Evolutionary conservation across 2,113 vertebrate genomes (phyloP).

Genomic region (Promerops cafer): DNA sequence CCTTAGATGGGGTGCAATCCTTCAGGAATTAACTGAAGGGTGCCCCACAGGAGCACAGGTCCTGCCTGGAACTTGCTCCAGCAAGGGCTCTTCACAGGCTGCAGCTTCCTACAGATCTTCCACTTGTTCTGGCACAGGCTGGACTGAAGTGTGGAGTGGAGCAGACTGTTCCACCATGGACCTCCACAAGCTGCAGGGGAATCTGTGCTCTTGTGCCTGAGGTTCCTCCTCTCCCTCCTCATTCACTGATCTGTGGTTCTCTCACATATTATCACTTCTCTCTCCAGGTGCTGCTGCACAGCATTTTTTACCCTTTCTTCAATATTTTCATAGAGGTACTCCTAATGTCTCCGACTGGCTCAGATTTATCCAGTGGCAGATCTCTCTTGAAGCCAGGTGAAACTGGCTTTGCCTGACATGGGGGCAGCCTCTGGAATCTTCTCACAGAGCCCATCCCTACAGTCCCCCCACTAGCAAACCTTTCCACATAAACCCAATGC

Average conservation of each 20-base stretch:
- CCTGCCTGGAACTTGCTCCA: not conserved
- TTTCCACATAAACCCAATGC: not conserved
- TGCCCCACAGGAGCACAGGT: not conserved
- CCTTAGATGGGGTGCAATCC: not conserved
- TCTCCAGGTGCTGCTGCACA: not conserved
- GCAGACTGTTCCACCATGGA: not conserved
- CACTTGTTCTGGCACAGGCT: not conserved
- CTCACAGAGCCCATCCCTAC: not conserved
- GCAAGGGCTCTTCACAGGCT: not conserved
- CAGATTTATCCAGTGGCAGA: not conserved
- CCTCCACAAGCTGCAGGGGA: not conserved
- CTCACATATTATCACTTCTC: not conserved
- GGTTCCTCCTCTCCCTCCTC: not conserved
- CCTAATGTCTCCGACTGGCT: accelerated
- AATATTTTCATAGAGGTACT: not conserved
- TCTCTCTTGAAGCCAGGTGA: not conserved
- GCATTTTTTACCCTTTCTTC: not conserved
- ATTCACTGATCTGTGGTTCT: not conserved
- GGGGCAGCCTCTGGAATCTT: not conserved
- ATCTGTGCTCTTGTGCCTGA: not conserved
- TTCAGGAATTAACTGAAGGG: not conserved
- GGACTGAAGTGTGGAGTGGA: not conserved
- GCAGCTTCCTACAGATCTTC: not conserved
- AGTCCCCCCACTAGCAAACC: not conserved
- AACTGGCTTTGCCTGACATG: not conserved